Evolutionary conservation across 2,888 invertebrate genomes (phyloP), one percentile per base, ranked within the genome.

Genomic region (Masnerella sp.): DNA sequence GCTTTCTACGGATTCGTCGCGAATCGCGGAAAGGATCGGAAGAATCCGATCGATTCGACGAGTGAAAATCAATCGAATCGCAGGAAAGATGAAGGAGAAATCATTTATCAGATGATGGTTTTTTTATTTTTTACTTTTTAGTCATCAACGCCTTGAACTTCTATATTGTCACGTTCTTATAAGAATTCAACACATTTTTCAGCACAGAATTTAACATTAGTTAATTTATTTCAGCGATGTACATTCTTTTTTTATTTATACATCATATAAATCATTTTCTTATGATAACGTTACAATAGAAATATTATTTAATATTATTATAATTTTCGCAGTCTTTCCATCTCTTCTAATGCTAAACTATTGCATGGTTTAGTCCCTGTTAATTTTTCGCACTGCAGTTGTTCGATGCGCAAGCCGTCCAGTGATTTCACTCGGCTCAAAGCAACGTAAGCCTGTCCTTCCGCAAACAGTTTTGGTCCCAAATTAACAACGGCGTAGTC

Each of bases 111-210:
- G n/a, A n/a, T n/a, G n/a, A n/a, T n/a, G n/a, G n/a, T n/a, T n/a
- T 67, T 59, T 61, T 70, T 30, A 59, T 80, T 77, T 11, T 75
- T 22, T 22, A 22, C 22, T 22, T 22, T 22, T 22, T 22, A 22
- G 22, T 22, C 22, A 22, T 22, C 22, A 22, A 22, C 64, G 22
- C 22, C 22, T 22, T 22, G 22, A 22, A 22, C 22, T 22, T 22
- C 22, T 22, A 22, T 22, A 22, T 22, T 22, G 3, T 22, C 22
- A 22, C 22, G 22, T 22, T 22, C 22, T 22, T 7, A 22, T 5
- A 22, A 22, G 22, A 22, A 22, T 22, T 22, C 22, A 22, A 22
- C 22, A 22, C 22, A 7, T 22, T 22, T 22, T 22, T 34, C 12
- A 34, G 2, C 34, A 34, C 12, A 34, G 34, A 34, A 34, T 12